Conservation (phyloP, 2,797 vertebrate species). For the Tangara arthus region DNA sequence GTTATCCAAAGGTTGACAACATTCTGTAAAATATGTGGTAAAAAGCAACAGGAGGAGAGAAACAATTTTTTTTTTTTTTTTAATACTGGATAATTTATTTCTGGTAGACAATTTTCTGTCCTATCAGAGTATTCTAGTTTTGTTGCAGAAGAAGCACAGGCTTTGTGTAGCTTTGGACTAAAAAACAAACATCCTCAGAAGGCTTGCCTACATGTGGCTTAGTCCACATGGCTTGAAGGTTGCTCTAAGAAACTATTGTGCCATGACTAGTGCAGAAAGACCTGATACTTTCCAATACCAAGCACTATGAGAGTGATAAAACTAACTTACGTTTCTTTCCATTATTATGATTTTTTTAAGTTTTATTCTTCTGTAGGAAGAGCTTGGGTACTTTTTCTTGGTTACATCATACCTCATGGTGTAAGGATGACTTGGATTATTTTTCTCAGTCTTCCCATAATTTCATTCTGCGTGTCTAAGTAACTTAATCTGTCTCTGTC, state of each 20-base stretch:
- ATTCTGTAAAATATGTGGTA: neutral
- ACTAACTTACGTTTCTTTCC: neutral
- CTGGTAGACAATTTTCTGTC: neutral
- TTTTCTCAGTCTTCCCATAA: neutral
- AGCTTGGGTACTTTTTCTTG: neutral
- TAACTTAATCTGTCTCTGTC: neutral
- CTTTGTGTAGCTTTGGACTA: neutral
- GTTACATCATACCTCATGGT: neutral
- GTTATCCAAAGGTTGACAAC: neutral
- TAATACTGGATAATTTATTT: neutral
- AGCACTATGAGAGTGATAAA: neutral
- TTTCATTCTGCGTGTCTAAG: neutral
- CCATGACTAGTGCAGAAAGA: neutral
- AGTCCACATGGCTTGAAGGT: accelerated
- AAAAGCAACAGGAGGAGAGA: neutral
- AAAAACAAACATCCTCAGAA: neutral
- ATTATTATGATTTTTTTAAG: neutral
- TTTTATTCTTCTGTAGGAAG: neutral
- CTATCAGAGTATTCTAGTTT: neutral
- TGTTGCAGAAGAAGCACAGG: neutral
- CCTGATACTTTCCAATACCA: neutral
- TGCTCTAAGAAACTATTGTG: neutral
- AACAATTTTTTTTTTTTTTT: neutral
- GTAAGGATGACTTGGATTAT: neutral
- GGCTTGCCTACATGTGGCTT: neutral